Evolutionary conservation across 1,140 invertebrate species (phyloP).

Genomic region (Coptotermes formosanus): DNA sequence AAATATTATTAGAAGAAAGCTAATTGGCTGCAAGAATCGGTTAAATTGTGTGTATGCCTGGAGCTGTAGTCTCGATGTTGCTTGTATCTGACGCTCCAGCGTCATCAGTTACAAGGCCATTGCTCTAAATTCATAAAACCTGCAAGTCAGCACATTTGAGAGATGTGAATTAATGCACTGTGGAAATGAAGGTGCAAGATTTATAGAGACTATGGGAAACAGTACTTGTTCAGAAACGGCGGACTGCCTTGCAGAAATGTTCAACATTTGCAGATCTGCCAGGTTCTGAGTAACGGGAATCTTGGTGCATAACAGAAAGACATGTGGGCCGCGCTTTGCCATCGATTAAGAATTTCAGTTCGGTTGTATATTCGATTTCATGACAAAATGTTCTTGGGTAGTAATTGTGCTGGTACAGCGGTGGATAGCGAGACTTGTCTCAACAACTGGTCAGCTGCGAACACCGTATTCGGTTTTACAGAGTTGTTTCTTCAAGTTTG

Average conservation of each 20-base stretch:
- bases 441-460: too few relatives aligned
- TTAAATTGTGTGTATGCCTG: not conserved
- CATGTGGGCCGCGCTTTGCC: not conserved
- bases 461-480: too few relatives aligned
- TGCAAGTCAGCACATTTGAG: not conserved
- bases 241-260: not conserved
- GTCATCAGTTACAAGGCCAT: not conserved
- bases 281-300: not conserved
- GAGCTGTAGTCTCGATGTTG: not conserved
- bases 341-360: not conserved
- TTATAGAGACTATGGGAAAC: not conserved
- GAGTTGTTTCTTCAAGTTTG: too few relatives aligned
- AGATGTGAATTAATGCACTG: not conserved
- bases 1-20: too few relatives aligned
- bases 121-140: not conserved
- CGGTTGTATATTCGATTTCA: not conserved
- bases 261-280: not conserved
- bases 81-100: not conserved
- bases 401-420: too few relatives aligned
- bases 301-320: not conserved
- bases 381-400: not conserved
- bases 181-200: not conserved
- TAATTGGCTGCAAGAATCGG: too few relatives aligned
- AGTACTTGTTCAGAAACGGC: not conserved
- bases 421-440: too few relatives aligned